Evolutionary conservation across 2,113 vertebrate species (phyloP), one percentile per base, ranked within the genome.

Genomic region (Guaruba guarouba): DNA sequence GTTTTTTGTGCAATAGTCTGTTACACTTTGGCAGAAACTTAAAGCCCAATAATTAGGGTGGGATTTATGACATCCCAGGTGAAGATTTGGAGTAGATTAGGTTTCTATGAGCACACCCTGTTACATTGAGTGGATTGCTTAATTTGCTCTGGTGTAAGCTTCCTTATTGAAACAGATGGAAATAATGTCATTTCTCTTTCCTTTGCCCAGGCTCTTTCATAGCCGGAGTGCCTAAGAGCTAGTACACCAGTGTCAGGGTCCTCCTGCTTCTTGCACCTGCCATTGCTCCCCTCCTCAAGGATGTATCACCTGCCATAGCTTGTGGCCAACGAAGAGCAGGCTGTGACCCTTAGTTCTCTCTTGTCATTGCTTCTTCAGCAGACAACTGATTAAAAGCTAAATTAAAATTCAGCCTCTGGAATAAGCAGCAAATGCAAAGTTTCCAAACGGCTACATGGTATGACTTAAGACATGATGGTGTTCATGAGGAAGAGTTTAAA

Each of bases 301-400:
- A 64, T 35, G 2, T 9, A 10, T 6, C 69, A 35, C 17, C 35
- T 77, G 13, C 69, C 27, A 33, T 0, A 0, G 35, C 44, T 64
- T 1, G 4, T 54, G 63, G 51, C 52, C 74, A 57, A 25, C 7
- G 19, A 61, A 46, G 35, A 82, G 63, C 49, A 51, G 39, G 54
- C 52, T 90, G 51, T 31, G 69, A 59, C 27, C 55, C 29, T n/a
- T 33, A 43, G 28, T 17, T 73, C 48, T 82, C 29, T 71, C 39
- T 66, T 39, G 8, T 20, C 28, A 13, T 52, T 78, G 8, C 20
- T 61, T 20, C 48, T 95, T 82, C 52, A 69, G 63, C 35, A 66
- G 31, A 10, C 11, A 25, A 29, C 5, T 13, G 5, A 46, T 63
- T 63, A 51, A 73, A 93, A 80, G 33, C 33, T 31, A 41, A 4